Conservation (phyloP, 2,888 invertebrate species). For the Belgica antarctica region DNA sequence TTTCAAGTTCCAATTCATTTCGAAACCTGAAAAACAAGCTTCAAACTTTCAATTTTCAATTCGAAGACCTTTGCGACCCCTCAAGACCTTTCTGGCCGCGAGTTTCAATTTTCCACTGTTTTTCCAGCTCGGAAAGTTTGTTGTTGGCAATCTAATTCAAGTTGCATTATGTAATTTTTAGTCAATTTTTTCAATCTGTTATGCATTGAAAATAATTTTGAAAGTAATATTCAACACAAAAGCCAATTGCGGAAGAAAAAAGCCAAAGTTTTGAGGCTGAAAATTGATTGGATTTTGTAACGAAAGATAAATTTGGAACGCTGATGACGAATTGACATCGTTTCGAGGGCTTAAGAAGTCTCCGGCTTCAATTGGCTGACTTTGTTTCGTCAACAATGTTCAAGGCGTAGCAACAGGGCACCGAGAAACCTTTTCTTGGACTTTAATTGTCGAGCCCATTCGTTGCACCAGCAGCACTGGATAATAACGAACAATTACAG, state of each 20-base stretch:
- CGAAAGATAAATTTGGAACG: slow-evolving; percentile 11
- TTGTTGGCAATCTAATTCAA: slow-evolving; percentile 3
- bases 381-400: background rate
- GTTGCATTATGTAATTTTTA: slow-evolving; percentile 12
- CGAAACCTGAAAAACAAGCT: background rate
- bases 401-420: too few species aligned
- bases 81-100: too few species aligned
- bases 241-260: slow-evolving; percentile 2
- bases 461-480: background rate
- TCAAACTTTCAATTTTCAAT: background rate
- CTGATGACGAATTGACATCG: background rate
- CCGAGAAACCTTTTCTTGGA: background rate
- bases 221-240: too few species aligned
- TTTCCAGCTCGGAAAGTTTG: background rate
- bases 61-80: background rate
- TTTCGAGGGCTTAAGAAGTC: too few species aligned
- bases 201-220: slow-evolving; percentile 15
- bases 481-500: background rate
- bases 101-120: background rate
- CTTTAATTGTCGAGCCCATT: too few species aligned
- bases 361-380: too few species aligned
- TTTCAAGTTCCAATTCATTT: too few species aligned
- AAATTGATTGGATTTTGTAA: background rate
- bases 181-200: background rate
- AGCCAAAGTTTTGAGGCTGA: background rate